Evolutionary conservation across 1,140 invertebrate species (phyloP).

Genomic region (Drosophila ogumai): DNA sequence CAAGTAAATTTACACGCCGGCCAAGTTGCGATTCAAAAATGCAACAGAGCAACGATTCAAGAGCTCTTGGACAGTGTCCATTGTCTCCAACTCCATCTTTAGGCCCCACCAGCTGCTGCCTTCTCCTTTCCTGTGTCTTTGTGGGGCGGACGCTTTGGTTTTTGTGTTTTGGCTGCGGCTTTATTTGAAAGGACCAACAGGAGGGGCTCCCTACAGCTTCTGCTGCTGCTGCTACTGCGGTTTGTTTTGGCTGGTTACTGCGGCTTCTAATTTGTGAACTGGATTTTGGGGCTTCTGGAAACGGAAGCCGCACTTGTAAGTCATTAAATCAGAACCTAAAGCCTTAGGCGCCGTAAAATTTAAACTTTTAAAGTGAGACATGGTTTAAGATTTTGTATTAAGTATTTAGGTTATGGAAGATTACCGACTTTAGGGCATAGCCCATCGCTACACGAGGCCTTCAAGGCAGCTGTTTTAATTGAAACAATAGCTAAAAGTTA

Average conservation of each 20-base stretch:
- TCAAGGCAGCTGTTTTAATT: not conserved
- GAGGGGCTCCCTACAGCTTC: conserved; percentile 2
- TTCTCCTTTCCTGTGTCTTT: conserved; percentile 1
- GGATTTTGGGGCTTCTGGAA: conserved; percentile 49
- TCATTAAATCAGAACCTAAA: conserved; percentile 61
- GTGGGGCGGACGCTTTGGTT: conserved; percentile 23
- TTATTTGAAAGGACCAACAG: conserved; percentile 11
- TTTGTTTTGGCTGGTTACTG: conserved; percentile 57
- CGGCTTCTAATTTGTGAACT: conserved; percentile 72
- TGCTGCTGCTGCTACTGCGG: conserved; percentile 38
- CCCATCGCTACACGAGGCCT: not conserved
- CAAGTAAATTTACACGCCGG: conserved; percentile 69
- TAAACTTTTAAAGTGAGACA: conserved; percentile 7
- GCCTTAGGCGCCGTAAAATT: not conserved
- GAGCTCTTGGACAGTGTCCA: conserved; percentile 42
- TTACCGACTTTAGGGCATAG: conserved; percentile 14
- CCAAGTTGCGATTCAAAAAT: conserved; percentile 78
- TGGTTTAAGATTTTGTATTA: not conserved
- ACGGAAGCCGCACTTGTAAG: conserved; percentile 45
- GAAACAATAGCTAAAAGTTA: not conserved
- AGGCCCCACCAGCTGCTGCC: not conserved
- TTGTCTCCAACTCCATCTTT: not conserved
- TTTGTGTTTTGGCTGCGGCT: conserved; percentile 55
- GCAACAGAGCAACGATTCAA: conserved; percentile 52
- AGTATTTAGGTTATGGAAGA: not conserved